A percentile compares a stretch with the other conserved stretches of the same genome.
Conservation (phyloP, 2,113 vertebrate species). For the Anguilla japonica region DNA sequence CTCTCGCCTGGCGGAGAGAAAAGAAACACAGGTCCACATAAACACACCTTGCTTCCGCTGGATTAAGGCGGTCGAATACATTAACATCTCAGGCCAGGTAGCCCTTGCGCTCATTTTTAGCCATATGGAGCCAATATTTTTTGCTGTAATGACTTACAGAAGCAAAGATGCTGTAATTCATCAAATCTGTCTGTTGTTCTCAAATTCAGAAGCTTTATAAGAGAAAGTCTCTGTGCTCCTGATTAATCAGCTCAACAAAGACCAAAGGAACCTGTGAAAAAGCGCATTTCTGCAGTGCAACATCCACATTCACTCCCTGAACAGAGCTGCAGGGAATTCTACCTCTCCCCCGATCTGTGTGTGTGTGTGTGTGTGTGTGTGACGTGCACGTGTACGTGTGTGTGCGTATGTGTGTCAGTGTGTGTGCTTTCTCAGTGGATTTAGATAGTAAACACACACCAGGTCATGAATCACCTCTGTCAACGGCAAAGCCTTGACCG, state of each 20-base stretch:
- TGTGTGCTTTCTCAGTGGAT: neutral
- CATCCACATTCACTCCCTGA: neutral
- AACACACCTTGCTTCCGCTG: neutral
- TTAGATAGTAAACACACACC: neutral
- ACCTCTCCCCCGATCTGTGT: neutral
- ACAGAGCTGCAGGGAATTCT: neutral
- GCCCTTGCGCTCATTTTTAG: neutral
- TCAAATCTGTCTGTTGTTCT: neutral
- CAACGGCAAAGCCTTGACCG: neutral
- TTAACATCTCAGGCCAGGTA: neutral
- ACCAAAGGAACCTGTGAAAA: neutral
- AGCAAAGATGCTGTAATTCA: neutral
- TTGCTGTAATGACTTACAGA: too few relatives aligned
- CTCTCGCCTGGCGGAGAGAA: too few relatives aligned
- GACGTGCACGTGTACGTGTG: too few relatives aligned
- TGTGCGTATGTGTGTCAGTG: neutral
- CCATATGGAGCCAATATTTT: neutral
- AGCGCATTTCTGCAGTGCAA: neutral
- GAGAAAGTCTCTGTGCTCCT: neutral
- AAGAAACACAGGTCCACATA: neutral
- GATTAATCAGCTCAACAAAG: neutral
- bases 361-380: neutral
- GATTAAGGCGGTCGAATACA: neutral
- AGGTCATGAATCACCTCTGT: neutral
- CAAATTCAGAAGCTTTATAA: neutral